These are phyloP conservation scores for Chromobotia macracanthus DNA, from an alignment of 2,797 vertebrate genomes.

Conservation along the genomic window DNA sequence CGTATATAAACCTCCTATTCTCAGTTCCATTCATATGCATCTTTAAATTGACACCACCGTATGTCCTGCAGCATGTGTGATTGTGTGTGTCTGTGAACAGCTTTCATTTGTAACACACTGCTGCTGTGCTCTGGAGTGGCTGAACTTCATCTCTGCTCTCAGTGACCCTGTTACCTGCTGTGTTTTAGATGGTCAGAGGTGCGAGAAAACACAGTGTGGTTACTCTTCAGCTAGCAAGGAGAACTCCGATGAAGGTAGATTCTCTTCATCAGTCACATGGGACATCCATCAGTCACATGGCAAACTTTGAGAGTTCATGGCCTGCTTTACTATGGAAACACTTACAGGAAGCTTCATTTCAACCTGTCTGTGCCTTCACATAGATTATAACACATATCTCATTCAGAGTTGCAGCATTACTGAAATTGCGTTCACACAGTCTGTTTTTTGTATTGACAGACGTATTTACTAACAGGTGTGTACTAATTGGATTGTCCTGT, in stretches of 20 bases:
- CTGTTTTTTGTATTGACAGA: no score
- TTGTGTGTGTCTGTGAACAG: background rate
- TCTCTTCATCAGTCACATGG: slow-evolving; percentile 31
- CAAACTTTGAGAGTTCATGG: background rate
- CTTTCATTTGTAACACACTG: slow-evolving; percentile 12
- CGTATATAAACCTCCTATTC: background rate
- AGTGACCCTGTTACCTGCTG: slow-evolving; percentile 54
- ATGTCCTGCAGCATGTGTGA: background rate
- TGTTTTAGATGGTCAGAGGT: slow-evolving; percentile 95
- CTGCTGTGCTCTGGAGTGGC: slow-evolving; percentile 1
- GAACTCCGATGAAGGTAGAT: slow-evolving; percentile 77
- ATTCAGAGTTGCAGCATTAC: no score
- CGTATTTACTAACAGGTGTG: no score
- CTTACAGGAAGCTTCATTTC: background rate
- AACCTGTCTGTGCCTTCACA: background rate
- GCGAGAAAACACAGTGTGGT: slow-evolving; percentile 88
- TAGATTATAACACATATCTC: no score
- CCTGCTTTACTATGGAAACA: background rate
- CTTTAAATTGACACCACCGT: background rate
- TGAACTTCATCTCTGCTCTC: slow-evolving; percentile 20
- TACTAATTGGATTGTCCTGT: no score
- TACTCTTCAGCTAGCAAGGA: slow-evolving; percentile 78
- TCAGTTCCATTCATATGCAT: slow-evolving; percentile 2
- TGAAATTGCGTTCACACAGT: no score
- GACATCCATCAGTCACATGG: slow-evolving; percentile 22